phyloP scores from a whole-genome alignment of 2,797 vertebrate genomes.

The Macroramphosus scolopax region DNA sequence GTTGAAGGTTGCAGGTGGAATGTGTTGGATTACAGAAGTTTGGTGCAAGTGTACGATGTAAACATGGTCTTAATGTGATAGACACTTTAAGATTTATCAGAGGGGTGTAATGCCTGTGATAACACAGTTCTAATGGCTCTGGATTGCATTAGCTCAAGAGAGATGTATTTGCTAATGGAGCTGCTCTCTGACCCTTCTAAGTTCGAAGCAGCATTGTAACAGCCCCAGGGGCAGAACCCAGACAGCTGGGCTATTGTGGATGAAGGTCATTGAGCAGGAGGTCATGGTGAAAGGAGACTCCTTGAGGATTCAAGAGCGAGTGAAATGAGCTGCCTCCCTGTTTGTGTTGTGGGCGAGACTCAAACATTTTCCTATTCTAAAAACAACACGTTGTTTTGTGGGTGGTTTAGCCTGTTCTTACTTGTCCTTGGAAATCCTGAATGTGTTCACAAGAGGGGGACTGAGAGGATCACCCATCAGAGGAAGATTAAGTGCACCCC shows the following conservation, averaged over 20 bases:
- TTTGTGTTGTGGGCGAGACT: conserved; percentile 6
- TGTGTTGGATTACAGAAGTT: conserved; percentile 28
- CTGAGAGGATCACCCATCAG: conserved; percentile 18
- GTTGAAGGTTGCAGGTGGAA: conserved; percentile 41
- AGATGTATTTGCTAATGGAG: conserved; percentile 39
- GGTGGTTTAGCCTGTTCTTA: conserved; percentile 11
- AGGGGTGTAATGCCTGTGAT: background rate
- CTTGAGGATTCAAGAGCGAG: conserved; percentile 12
- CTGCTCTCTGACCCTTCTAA: conserved; percentile 49
- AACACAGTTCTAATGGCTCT: conserved; percentile 29
- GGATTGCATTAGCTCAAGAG: conserved; percentile 24
- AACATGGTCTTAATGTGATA: background rate
- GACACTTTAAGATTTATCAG: background rate
- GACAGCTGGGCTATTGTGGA: conserved; percentile 43
- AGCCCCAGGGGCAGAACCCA: conserved; percentile 26
- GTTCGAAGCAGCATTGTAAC: conserved; percentile 36
- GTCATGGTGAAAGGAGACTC: conserved; percentile 33
- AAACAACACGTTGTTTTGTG: conserved; percentile 1
- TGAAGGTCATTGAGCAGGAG: conserved; percentile 34
- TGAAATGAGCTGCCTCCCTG: too few species aligned
- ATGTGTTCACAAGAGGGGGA: conserved; percentile 12
- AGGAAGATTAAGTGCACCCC: conserved; percentile 25
- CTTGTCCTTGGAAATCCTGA: conserved; percentile 26
- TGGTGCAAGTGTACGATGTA: background rate
- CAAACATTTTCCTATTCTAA: conserved; percentile 12